A percentile compares a stretch with the other conserved stretches of the same genome.
These are phyloP conservation scores for Dolichoris vasculosae DNA, from an alignment of 1,140 invertebrate species.

Conservation along the genomic window DNA sequence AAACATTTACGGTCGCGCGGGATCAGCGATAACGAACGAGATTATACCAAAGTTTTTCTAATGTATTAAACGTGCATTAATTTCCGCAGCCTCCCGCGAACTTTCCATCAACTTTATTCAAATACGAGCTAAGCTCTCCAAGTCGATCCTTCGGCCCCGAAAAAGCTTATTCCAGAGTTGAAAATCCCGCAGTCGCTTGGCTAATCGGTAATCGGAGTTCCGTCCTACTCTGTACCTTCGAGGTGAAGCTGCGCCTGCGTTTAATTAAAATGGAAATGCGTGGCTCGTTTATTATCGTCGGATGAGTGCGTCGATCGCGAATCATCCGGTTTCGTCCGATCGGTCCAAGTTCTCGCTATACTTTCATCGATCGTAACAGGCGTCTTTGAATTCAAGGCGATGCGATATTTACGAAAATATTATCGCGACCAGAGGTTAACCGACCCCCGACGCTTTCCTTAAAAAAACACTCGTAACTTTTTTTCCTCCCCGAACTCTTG, in stretches of 20 bases:
- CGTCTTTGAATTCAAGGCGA: no score
- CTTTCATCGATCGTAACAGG: no score
- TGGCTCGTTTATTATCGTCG: not conserved
- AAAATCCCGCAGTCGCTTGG: not conserved
- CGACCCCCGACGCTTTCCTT: no score
- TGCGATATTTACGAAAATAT: no score
- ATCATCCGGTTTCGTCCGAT: not conserved
- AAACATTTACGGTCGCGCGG: not conserved
- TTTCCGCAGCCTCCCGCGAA: not conserved
- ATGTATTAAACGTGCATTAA: not conserved
- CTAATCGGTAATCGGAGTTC: not conserved
- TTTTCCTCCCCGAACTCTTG: no score
- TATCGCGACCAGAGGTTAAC: no score
- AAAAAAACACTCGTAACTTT: no score
- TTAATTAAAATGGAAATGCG: conserved; percentile 6
- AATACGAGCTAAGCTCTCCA: not conserved
- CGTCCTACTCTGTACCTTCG: not conserved
- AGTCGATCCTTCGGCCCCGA: not conserved
- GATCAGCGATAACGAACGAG: not conserved
- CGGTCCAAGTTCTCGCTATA: no score
- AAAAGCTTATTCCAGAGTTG: not conserved
- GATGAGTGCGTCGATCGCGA: not conserved
- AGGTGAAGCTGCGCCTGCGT: not conserved
- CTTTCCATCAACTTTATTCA: not conserved
- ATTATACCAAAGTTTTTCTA: not conserved